Evolutionary conservation across 2,113 vertebrate species (phyloP).

Genomic region (Mellivora capensis): DNA sequence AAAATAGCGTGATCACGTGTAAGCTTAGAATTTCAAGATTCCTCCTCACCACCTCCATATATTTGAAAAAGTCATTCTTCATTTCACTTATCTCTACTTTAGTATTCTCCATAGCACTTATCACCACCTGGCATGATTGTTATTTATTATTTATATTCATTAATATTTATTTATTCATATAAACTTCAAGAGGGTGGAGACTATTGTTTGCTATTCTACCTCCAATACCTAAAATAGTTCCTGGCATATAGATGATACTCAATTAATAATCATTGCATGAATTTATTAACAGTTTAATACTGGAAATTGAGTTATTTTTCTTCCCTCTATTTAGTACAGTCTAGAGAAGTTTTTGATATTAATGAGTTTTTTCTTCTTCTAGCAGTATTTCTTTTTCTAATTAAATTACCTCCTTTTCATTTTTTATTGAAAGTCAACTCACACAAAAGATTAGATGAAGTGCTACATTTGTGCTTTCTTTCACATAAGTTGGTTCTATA

Average conservation of each 20-base stretch:
- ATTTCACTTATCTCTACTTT: not conserved
- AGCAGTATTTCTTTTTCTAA: not conserved
- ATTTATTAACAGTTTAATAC: not conserved
- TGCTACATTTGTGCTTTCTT: not conserved
- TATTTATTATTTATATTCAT: not conserved
- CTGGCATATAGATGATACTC: not conserved
- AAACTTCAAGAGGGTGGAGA: not conserved
- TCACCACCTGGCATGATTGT: not conserved
- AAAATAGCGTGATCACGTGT: constrained; percentile 41
- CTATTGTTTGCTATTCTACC: not conserved
- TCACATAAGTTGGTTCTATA: not conserved
- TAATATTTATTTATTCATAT: constrained; percentile 8
- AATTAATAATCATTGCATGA: not conserved
- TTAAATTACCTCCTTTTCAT: not conserved
- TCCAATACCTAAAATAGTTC: not conserved
- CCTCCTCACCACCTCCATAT: not conserved
- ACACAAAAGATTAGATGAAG: not conserved
- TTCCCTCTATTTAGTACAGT: not conserved
- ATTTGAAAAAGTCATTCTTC: not conserved
- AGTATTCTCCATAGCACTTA: not conserved
- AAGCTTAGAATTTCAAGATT: not conserved
- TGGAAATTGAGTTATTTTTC: not conserved
- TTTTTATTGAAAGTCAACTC: not conserved
- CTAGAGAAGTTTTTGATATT: not conserved
- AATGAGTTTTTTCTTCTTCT: not conserved